Evolutionary conservation across 2,797 vertebrate species (phyloP).

Genomic region (Sebastes hubbsi): DNA sequence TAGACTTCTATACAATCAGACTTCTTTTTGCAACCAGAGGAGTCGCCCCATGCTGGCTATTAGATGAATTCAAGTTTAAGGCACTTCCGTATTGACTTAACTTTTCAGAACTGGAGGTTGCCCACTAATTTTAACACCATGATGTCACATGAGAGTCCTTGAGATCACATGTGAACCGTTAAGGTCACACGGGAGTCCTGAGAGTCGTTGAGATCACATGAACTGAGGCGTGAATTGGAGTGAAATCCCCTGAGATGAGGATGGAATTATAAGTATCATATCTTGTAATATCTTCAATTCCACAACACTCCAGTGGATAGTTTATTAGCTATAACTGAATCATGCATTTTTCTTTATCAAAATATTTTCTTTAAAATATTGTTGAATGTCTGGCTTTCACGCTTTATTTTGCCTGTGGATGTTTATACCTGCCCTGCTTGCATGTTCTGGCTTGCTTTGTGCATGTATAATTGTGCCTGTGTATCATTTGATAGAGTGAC

Average conservation of each 20-base stretch:
- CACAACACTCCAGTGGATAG: not conserved
- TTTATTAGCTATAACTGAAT: not conserved
- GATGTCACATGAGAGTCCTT: not conserved
- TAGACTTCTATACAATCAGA: too few species aligned
- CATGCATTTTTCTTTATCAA: not conserved
- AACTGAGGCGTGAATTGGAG: slow-evolving; percentile 22
- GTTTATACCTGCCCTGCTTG: slow-evolving; percentile 2
- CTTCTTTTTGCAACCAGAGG: too few species aligned
- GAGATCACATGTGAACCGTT: not conserved
- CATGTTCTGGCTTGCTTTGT: not conserved
- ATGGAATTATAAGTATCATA: not conserved
- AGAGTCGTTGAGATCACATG: not conserved
- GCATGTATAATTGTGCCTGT: slow-evolving; percentile 14
- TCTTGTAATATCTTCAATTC: not conserved
- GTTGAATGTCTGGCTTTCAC: not conserved
- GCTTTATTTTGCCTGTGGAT: not conserved
- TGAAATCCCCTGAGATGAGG: not conserved
- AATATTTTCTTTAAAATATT: not conserved
- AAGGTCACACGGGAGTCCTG: not conserved
- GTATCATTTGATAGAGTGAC: slow-evolving; percentile 75
- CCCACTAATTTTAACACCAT: not conserved
- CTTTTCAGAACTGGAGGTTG: not conserved
- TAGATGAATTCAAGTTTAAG: too few species aligned
- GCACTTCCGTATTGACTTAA: not conserved
- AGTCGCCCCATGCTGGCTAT: too few species aligned